Conservation (phyloP, 2,113 vertebrate species). For the Xiphias gladius region DNA sequence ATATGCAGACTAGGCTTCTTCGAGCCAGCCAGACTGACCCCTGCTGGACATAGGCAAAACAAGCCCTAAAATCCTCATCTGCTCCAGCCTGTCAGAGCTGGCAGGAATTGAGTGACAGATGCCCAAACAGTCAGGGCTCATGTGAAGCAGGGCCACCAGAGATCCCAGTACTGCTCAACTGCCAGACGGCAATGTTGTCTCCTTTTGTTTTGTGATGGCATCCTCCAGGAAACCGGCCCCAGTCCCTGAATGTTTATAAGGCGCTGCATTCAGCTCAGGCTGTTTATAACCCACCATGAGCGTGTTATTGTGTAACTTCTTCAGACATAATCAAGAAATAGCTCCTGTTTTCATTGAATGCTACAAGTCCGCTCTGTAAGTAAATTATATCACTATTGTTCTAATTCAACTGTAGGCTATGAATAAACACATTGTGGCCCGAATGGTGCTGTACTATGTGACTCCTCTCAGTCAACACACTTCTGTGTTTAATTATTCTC, state of each 20-base stretch:
- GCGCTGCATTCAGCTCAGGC: neutral
- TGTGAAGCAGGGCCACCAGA: neutral
- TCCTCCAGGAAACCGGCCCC: slow-evolving; percentile 30
- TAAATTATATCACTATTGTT: slow-evolving; percentile 22
- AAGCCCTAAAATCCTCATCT: neutral
- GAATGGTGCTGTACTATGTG: neutral
- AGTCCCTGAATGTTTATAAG: slow-evolving; percentile 28
- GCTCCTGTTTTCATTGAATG: slow-evolving; percentile 8
- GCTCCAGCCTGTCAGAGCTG: slow-evolving; percentile 10
- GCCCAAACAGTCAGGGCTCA: slow-evolving; percentile 23
- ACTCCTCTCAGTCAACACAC: slow-evolving; percentile 17
- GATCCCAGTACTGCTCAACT: neutral
- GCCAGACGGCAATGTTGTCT: slow-evolving; percentile 17
- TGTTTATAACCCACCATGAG: slow-evolving; percentile 14
- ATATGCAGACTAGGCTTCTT: neutral
- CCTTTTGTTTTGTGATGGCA: slow-evolving; percentile 24
- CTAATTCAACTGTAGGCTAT: slow-evolving; percentile 13
- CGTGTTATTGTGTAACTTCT: slow-evolving; percentile 12
- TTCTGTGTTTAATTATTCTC: slow-evolving; percentile 52
- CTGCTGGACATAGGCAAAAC: slow-evolving; percentile 55
- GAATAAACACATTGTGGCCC: slow-evolving; percentile 33
- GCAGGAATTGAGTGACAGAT: slow-evolving; percentile 41
- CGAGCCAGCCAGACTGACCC: slow-evolving; percentile 46
- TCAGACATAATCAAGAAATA: slow-evolving; percentile 27
- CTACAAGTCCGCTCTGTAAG: slow-evolving; percentile 13